Conservation (phyloP, 2,888 invertebrate species). For the Pemphredon lugubris region DNA sequence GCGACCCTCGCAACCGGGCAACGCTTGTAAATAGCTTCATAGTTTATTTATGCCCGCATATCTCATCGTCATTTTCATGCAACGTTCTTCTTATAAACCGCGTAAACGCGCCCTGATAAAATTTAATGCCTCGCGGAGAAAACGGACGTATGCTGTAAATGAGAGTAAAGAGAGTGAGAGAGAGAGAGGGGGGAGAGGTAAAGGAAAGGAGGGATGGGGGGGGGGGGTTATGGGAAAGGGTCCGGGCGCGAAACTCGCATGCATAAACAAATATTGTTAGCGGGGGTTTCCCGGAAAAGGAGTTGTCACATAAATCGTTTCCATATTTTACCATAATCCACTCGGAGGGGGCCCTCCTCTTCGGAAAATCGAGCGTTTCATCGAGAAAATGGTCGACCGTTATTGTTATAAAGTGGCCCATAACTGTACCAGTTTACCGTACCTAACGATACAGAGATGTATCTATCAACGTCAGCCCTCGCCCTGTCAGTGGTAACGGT, state of each 20-base stretch:
- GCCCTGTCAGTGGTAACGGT: conserved; percentile 63
- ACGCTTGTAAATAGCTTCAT: not conserved
- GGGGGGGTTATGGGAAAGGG: no score
- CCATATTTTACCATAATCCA: conserved; percentile 36
- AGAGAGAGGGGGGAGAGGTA: no score
- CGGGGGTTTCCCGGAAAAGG: not conserved
- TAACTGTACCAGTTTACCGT: conserved; percentile 61
- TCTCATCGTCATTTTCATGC: no score
- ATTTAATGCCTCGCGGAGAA: no score
- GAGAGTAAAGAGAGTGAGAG: no score
- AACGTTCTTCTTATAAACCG: no score
- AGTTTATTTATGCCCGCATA: no score
- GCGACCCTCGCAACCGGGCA: conserved; percentile 4
- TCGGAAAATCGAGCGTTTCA: conserved; percentile 37
- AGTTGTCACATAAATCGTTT: conserved; percentile 23
- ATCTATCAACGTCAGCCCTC: conserved; percentile 61
- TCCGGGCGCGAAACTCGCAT: conserved; percentile 7
- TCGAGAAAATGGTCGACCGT: conserved; percentile 44
- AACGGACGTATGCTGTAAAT: no score
- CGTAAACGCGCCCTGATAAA: no score
- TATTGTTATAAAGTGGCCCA: conserved; percentile 61
- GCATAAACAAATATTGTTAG: conserved; percentile 31
- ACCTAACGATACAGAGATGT: conserved; percentile 56
- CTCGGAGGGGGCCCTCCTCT: not conserved
- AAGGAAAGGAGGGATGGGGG: no score